These are phyloP conservation scores for Amphilophus citrinellus DNA, from an alignment of 2,113 vertebrate species.

Conservation along the genomic window DNA sequence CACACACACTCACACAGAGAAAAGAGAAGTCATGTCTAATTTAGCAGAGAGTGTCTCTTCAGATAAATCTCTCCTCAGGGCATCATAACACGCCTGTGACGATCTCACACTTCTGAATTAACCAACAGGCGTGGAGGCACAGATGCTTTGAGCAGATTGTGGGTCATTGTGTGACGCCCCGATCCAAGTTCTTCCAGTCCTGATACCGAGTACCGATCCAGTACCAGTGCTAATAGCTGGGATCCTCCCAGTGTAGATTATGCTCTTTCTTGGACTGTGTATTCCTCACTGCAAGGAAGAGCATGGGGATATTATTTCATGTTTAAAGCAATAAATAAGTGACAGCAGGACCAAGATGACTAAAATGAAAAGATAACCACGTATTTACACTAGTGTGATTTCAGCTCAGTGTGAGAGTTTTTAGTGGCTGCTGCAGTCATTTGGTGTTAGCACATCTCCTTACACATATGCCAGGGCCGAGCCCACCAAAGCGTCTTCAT, in stretches of 20 bases:
- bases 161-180: conserved; percentile 17
- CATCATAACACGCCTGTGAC: conserved; percentile 14
- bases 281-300: not conserved
- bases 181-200: not conserved
- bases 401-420: not conserved
- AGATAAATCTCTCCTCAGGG: conserved; percentile 28
- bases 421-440: not conserved
- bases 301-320: not conserved
- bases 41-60: conserved; percentile 31
- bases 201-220: not conserved
- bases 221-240: not conserved
- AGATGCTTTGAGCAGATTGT: not conserved
- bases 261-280: not conserved
- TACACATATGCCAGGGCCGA: not conserved
- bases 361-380: not conserved
- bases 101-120: conserved; percentile 1
- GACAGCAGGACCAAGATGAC: not conserved
- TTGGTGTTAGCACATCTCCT: not conserved
- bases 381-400: not conserved
- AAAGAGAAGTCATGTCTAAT: conserved; percentile 13
- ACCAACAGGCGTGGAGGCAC: not conserved
- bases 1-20: not conserved
- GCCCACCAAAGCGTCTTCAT: no score
- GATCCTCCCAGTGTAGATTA: not conserved
- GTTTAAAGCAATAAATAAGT: not conserved